phyloP scores from a whole-genome alignment of 2,888 invertebrate species.

The Cheiracanthium punctorium region DNA sequence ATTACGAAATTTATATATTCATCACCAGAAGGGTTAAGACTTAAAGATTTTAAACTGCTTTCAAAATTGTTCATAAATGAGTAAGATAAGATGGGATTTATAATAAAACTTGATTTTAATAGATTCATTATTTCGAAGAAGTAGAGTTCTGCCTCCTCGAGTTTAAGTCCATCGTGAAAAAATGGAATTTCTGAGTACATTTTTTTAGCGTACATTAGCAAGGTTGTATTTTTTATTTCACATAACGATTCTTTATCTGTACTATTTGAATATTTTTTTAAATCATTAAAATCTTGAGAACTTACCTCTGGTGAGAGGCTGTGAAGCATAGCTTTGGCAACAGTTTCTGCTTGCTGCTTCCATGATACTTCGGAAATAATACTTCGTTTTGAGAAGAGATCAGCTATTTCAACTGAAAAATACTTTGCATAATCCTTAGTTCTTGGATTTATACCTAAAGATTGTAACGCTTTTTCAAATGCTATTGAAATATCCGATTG shows the following conservation, averaged over 20 bases:
- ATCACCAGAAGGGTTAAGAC: slow-evolving; percentile 33
- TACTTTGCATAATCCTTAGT: slow-evolving; percentile 15
- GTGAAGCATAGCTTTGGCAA: slow-evolving; percentile 16
- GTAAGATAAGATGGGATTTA: not conserved
- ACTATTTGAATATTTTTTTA: not conserved
- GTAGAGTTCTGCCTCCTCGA: slow-evolving; percentile 19
- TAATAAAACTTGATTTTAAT: slow-evolving; percentile 22
- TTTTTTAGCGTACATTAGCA: slow-evolving; percentile 11
- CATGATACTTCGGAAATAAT: not conserved
- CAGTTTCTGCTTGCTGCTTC: not conserved
- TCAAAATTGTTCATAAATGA: slow-evolving; percentile 30
- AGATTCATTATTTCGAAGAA: slow-evolving; percentile 35
- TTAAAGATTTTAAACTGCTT: slow-evolving; percentile 18
- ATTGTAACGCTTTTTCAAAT: slow-evolving; percentile 43
- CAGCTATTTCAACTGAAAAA: slow-evolving; percentile 44
- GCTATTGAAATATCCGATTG: slow-evolving; percentile 27
- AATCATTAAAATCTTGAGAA: not conserved
- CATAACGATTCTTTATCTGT: not conserved
- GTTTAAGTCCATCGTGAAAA: slow-evolving; percentile 36
- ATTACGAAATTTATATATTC: slow-evolving; percentile 43
- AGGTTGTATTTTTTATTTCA: slow-evolving; percentile 28
- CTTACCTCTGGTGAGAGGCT: slow-evolving; percentile 24
- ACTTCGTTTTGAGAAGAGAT: slow-evolving; percentile 12
- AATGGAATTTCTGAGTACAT: slow-evolving; percentile 15
- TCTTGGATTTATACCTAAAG: slow-evolving; percentile 9